These are phyloP conservation scores for Pagrus major DNA, from an alignment of 2,113 vertebrate species.

Conservation along the genomic window DNA sequence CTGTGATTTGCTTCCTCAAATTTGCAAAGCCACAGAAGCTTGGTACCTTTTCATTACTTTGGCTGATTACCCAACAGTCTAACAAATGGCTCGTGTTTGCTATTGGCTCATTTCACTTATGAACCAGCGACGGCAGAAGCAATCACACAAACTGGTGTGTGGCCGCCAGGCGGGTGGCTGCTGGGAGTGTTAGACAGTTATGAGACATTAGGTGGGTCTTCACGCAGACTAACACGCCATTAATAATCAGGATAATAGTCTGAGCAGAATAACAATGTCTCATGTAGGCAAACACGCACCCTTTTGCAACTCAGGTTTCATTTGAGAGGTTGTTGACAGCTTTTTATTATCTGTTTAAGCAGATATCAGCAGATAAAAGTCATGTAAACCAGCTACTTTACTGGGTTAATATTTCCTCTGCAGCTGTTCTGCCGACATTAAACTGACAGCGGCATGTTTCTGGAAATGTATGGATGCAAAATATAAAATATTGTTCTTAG, in stretches of 20 bases:
- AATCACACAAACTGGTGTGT: constrained; percentile 34
- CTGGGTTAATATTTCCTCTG: not conserved
- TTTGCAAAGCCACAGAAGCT: constrained; percentile 16
- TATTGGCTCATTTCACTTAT: constrained; percentile 62
- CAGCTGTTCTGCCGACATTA: not conserved
- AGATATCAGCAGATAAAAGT: not conserved
- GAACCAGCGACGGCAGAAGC: constrained; percentile 45
- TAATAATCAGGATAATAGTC: constrained; percentile 29
- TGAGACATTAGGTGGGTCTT: constrained; percentile 22
- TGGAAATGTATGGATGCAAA: not conserved
- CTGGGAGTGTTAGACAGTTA: constrained; percentile 15
- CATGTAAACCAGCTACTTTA: not conserved
- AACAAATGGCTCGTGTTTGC: constrained; percentile 52
- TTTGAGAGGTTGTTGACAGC: not conserved
- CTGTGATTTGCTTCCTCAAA: constrained; percentile 30
- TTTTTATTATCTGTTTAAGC: constrained; percentile 7
- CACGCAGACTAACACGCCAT: not conserved
- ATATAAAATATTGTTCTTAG: not conserved
- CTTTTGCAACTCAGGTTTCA: not conserved
- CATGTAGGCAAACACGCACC: not conserved
- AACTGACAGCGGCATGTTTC: not conserved
- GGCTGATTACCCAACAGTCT: constrained; percentile 60
- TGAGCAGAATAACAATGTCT: not conserved
- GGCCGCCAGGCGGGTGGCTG: constrained; percentile 18
- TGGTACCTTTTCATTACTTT: constrained; percentile 47